Conservation (phyloP, 2,888 invertebrate genomes). For the Julus scandinavius region DNA sequence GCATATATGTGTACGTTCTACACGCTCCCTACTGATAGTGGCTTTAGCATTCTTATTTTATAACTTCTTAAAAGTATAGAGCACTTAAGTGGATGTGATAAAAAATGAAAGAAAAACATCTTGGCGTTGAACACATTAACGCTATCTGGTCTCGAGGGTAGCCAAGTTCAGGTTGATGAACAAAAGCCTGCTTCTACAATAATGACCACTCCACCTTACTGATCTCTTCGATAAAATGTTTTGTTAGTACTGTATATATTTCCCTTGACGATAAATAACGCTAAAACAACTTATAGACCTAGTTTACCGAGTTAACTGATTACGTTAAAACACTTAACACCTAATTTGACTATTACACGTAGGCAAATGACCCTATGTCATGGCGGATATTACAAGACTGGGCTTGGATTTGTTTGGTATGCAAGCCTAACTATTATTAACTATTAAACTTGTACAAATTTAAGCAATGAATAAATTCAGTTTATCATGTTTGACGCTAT, state of each 20-base stretch:
- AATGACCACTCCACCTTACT: background rate
- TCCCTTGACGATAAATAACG: background rate
- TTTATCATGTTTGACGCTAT: too few relatives aligned
- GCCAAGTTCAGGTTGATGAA: conserved; percentile 20
- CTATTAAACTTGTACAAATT: too few relatives aligned
- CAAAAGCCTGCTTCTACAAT: background rate
- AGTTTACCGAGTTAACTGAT: background rate
- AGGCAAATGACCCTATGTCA: background rate
- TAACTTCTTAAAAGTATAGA: background rate
- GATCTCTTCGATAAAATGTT: background rate
- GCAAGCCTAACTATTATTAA: too few relatives aligned
- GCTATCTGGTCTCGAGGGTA: conserved; percentile 9
- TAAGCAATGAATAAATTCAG: too few relatives aligned
- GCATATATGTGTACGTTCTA: background rate
- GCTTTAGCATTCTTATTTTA: background rate
- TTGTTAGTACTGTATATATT: background rate
- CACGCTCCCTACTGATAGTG: background rate
- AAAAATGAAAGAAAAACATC: conserved; percentile 18
- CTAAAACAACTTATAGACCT: background rate
- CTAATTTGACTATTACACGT: background rate
- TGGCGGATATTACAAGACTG: background rate
- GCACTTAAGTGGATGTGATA: conserved; percentile 30
- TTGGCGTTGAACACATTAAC: conserved; percentile 26
- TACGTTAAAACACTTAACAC: background rate
- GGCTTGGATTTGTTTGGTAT: too few relatives aligned